A percentile compares a stretch with the other conserved stretches of the same genome.
Evolutionary conservation across 2,888 invertebrate genomes (phyloP).

Genomic region (Acleris holmiana): DNA sequence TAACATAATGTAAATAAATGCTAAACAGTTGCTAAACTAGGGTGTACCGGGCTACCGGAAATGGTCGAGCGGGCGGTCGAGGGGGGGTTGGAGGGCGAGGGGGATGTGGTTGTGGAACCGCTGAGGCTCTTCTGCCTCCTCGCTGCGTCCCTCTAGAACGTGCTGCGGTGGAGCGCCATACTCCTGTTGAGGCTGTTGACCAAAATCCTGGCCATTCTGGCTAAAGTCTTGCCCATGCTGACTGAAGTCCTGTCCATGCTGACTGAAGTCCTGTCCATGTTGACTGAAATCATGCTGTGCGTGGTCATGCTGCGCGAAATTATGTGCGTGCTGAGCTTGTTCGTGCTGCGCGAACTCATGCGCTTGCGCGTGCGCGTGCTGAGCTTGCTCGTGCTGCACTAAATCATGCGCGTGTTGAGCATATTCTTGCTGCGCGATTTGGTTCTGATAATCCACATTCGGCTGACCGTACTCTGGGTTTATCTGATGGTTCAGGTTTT

Average conservation of each 20-base stretch:
- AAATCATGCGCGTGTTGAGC: conserved; percentile 40
- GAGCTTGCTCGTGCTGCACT: conserved; percentile 40
- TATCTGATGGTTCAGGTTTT: conserved; percentile 50
- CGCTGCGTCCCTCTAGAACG: conserved; percentile 67
- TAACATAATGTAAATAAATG: conserved; percentile 34
- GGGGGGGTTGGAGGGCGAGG: conserved; percentile 72
- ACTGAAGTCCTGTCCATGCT: conserved; percentile 48
- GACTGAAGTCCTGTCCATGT: conserved; percentile 47
- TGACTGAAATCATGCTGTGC: conserved; percentile 44
- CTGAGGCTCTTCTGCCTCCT: conserved; percentile 52
- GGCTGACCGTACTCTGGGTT: conserved; percentile 46
- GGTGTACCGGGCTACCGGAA: conserved; percentile 61
- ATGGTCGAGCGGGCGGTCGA: conserved; percentile 74
- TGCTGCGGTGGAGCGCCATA: conserved; percentile 67
- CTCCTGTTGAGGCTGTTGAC: conserved; percentile 49
- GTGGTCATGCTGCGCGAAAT: conserved; percentile 43
- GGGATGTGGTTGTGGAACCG: conserved; percentile 77
- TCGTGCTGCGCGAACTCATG: conserved; percentile 41
- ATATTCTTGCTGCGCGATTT: conserved; percentile 41
- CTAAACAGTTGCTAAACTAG: conserved; percentile 11
- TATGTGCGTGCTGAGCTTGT: conserved; percentile 39
- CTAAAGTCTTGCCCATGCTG: conserved; percentile 47
- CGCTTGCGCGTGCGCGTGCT: conserved; percentile 42
- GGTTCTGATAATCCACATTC: conserved; percentile 42
- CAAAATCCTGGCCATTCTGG: conserved; percentile 41